Evolutionary conservation across 2,797 vertebrate species (phyloP), one percentile per base, ranked within the genome.

Genomic region (Anguilla anguilla): DNA sequence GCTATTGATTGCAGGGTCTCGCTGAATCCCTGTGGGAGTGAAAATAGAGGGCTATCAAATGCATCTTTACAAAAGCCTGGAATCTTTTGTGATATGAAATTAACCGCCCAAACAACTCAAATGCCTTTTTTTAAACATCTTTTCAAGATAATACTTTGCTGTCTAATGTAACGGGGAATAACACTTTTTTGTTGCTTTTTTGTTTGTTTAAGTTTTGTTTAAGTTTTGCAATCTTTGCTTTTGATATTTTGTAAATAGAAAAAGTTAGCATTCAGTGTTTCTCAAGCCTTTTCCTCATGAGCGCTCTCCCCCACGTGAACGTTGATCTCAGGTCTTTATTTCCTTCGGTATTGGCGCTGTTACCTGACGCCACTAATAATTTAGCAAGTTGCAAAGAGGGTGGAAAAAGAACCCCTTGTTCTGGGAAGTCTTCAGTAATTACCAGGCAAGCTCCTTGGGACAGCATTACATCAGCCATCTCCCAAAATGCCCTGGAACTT

Each of bases 41-140:
- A 31, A 67, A 83, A 57, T 2, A 10, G 6, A 43, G 4, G 83
- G 79, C 86, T 83, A 53, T 84, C 86, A 17, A 25, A 87, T 87
- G 51, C 15, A 57, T 53, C 53, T 49, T 19, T 64, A 61, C 46
- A 39, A 72, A 72, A 77, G 85, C 39, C 49, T 46, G 49, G 77
- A 22, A 49, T 57, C 64, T 9, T 61, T 17, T 57, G 39, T 25
- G 5, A 13, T 57, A 67, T 84, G 59, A 87, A 51, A 39, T 35
- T 83, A 49, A 13, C 35, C 64, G 28, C 28, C 15, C 31, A 55
- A 46, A 6, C 43, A 22, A 35, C 61, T 28, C 17, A 19, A 51
- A 31, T 15, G 49, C 22, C 19, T 84, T 83, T 51, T 46, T 64
- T 4, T 15, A 59, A 19, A 64, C 22, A 19, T 79, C 35, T 6